Conservation (phyloP, 2,797 vertebrate species). For the Liparis tanakae region DNA sequence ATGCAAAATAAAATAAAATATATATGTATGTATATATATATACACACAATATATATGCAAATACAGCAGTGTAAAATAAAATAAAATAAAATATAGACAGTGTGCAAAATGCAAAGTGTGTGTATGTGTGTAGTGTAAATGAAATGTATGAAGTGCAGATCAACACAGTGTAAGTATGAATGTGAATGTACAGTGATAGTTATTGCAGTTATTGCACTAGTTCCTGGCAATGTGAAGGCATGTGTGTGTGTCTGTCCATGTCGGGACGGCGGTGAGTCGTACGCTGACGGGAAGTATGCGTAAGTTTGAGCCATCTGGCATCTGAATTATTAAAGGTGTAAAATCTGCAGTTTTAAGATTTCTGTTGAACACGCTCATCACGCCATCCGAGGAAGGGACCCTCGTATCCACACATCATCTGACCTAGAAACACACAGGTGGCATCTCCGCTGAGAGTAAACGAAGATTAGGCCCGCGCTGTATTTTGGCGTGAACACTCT, state of each 20-base stretch:
- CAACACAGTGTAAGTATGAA: no score
- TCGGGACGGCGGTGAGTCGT: conserved; percentile 74
- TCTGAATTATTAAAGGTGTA: conserved; percentile 81
- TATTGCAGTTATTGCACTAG: no score
- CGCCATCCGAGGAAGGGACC: conserved; percentile 40
- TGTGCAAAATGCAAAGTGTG: no score
- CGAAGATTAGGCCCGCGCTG: conserved; percentile 31
- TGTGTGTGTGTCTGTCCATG: conserved; percentile 23
- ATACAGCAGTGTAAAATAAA: no score
- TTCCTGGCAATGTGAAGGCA: conserved; percentile 46
- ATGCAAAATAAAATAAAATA: no score
- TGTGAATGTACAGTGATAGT: no score
- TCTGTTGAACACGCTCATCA: conserved; percentile 61
- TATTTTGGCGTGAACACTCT: conserved; percentile 37
- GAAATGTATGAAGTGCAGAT: no score
- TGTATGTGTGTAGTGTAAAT: no score
- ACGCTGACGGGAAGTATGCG: conserved; percentile 62
- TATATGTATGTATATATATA: no score
- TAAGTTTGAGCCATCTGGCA: conserved; percentile 73
- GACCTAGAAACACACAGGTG: conserved; percentile 64
- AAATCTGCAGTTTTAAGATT: conserved; percentile 77
- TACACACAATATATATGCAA: no score
- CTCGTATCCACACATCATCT: conserved; percentile 45
- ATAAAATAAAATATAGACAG: no score
- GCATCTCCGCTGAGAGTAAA: conserved; percentile 26